Evolutionary conservation across 2,113 vertebrate genomes (phyloP).

Genomic region (Ictidomys tridecemlineatus): DNA sequence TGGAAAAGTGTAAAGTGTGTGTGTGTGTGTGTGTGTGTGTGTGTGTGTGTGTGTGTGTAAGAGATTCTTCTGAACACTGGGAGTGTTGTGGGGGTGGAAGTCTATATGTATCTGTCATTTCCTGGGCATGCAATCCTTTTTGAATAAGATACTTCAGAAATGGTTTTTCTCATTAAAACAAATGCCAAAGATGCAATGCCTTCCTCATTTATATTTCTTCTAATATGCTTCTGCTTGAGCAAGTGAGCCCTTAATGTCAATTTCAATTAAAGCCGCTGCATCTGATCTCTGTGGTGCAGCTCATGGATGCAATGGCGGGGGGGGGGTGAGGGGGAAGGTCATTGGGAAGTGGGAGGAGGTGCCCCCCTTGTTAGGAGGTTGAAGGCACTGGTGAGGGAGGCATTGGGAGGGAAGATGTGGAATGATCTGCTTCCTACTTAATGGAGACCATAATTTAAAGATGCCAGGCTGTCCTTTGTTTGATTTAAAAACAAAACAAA

Average conservation of each 20-base stretch:
- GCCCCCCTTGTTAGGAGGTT: not conserved
- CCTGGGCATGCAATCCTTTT: conserved; percentile 79
- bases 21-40: too few relatives aligned
- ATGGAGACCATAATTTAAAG: conserved; percentile 63
- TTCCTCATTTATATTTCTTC: conserved; percentile 83
- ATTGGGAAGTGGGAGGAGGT: conserved; percentile 18
- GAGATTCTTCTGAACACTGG: not conserved
- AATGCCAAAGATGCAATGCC: conserved; percentile 84
- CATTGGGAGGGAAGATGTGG: not conserved
- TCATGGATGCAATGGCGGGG: conserved; percentile 67
- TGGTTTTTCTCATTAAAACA: conserved; percentile 86
- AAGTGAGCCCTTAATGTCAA: conserved; percentile 84
- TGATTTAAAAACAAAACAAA: conserved; percentile 26
- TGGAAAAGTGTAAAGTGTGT: not conserved
- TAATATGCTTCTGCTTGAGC: conserved; percentile 86
- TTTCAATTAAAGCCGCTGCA: conserved; percentile 85
- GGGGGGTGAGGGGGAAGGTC: conserved; percentile 51
- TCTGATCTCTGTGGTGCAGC: conserved; percentile 72
- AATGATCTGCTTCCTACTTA: conserved; percentile 54
- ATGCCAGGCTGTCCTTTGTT: not conserved
- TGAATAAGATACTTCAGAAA: conserved; percentile 77
- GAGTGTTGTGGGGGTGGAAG: not conserved
- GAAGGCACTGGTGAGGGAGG: not conserved
- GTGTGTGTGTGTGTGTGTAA: too few relatives aligned
- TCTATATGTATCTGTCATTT: conserved; percentile 69